A percentile compares a stretch with the other conserved stretches of the same genome.
Conservation (phyloP, 2,797 vertebrate genomes). For the Zalophus californianus region DNA sequence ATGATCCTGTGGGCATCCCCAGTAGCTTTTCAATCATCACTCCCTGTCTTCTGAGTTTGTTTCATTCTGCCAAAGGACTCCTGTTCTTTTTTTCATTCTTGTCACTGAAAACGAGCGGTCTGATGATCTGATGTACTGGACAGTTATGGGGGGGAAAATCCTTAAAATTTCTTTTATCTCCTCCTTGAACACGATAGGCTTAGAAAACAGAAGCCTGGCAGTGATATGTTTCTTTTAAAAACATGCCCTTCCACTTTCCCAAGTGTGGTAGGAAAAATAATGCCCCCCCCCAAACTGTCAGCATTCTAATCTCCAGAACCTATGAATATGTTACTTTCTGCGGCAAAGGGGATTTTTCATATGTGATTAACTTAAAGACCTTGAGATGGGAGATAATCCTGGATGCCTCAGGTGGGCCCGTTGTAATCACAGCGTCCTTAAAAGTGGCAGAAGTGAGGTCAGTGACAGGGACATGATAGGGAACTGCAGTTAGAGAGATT, state of each 20-base stretch:
- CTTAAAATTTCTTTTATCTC: constrained; percentile 25
- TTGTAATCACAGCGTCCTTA: neutral
- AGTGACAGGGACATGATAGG: neutral
- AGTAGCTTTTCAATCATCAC: constrained; percentile 79
- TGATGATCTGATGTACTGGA: constrained; percentile 76
- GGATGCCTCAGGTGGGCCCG: neutral
- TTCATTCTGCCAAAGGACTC: constrained; percentile 78
- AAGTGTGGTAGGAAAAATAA: neutral
- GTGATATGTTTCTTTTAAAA: constrained; percentile 50
- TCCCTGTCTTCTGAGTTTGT: constrained; percentile 71
- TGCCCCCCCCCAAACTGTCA: too few relatives aligned
- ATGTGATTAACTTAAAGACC: neutral
- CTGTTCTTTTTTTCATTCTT: constrained; percentile 57
- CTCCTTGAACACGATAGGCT: neutral
- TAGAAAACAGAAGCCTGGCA: neutral
- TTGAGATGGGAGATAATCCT: neutral
- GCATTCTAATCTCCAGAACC: neutral
- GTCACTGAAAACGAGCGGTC: constrained; percentile 66
- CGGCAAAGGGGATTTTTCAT: neutral
- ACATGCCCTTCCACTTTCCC: neutral
- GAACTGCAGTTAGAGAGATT: neutral
- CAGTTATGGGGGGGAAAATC: neutral
- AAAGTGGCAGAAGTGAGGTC: neutral
- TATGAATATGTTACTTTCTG: neutral
- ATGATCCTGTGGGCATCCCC: constrained; percentile 82